These are phyloP conservation scores for Chaunax sp. DNA, from an alignment of 2,797 vertebrate species.

Conservation along the genomic window DNA sequence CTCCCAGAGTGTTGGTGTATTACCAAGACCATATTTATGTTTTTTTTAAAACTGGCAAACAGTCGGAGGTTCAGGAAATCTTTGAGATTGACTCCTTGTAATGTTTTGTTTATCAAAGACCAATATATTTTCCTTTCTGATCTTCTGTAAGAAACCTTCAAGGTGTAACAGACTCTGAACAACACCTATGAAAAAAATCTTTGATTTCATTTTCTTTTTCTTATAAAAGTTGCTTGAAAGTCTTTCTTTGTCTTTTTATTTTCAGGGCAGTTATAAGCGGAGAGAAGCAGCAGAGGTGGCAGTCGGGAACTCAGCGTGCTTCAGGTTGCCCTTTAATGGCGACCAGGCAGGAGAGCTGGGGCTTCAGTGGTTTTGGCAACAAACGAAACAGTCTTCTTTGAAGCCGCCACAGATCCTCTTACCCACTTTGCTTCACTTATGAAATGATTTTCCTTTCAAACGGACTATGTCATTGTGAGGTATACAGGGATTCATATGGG, in stretches of 20 bases:
- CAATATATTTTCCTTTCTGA: slow-evolving; percentile 23
- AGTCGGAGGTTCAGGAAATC: slow-evolving; percentile 38
- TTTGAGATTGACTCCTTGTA: slow-evolving; percentile 18
- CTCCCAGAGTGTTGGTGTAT: slow-evolving; percentile 49
- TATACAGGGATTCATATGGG: slow-evolving; percentile 27
- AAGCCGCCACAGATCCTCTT: slow-evolving; percentile 63
- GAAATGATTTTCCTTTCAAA: slow-evolving; percentile 57
- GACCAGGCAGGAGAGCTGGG: slow-evolving; percentile 49
- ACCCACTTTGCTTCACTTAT: slow-evolving; percentile 49
- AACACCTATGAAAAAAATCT: background rate
- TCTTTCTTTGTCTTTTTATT: slow-evolving; percentile 50
- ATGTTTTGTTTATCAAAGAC: slow-evolving; percentile 48
- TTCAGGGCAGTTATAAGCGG: slow-evolving; percentile 20
- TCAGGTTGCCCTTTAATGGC: slow-evolving; percentile 60
- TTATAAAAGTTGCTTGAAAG: slow-evolving; percentile 20
- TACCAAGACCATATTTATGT: slow-evolving; percentile 62
- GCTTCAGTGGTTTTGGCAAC: slow-evolving; percentile 69
- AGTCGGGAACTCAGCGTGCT: slow-evolving; percentile 40
- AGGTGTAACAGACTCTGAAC: slow-evolving; percentile 4
- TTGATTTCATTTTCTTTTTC: slow-evolving; percentile 36
- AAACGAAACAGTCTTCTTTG: slow-evolving; percentile 58
- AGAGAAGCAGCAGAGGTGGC: slow-evolving; percentile 43
- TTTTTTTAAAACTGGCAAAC: slow-evolving; percentile 62
- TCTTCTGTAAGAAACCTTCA: slow-evolving; percentile 31
- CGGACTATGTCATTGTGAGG: slow-evolving; percentile 16